Evolutionary conservation across 2,888 invertebrate species (phyloP).

Genomic region (Himalopsyche japonica): DNA sequence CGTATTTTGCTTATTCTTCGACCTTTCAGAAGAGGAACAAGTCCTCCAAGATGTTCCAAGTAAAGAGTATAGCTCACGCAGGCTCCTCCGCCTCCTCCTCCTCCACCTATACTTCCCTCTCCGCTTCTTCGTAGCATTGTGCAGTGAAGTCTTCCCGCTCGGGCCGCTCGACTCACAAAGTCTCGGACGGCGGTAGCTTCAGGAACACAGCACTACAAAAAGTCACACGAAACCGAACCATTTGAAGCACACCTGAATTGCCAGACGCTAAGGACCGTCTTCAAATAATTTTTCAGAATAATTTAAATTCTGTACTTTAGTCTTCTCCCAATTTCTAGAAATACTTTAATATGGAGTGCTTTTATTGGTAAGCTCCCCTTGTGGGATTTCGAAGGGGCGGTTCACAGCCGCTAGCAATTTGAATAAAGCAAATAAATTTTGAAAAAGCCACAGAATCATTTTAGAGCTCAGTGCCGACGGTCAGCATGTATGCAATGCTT

Average conservation of each 20-base stretch:
- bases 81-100: conserved; percentile 60
- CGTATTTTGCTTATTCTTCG: conserved; percentile 94
- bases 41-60: conserved; percentile 92
- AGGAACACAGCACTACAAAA: conserved; percentile 89
- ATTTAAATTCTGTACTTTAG: too few species aligned
- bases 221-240: not conserved
- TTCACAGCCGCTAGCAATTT: too few species aligned
- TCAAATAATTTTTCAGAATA: too few species aligned
- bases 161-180: conserved; percentile 88
- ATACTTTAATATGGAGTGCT: too few species aligned
- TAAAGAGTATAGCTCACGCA: conserved; percentile 87
- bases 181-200: conserved; percentile 83
- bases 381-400: too few species aligned
- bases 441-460: too few species aligned
- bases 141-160: conserved; percentile 88
- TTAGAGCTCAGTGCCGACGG: too few species aligned
- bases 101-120: conserved; percentile 65
- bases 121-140: conserved; percentile 95
- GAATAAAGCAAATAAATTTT: too few species aligned
- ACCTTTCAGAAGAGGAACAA: conserved; percentile 94
- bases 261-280: too few species aligned
- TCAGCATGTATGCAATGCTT: too few species aligned
- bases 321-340: too few species aligned
- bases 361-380: too few species aligned
- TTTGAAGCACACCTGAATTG: not conserved